These are phyloP conservation scores for Drosophila leontia DNA, from an alignment of 1,140 invertebrate genomes.

Conservation along the genomic window DNA sequence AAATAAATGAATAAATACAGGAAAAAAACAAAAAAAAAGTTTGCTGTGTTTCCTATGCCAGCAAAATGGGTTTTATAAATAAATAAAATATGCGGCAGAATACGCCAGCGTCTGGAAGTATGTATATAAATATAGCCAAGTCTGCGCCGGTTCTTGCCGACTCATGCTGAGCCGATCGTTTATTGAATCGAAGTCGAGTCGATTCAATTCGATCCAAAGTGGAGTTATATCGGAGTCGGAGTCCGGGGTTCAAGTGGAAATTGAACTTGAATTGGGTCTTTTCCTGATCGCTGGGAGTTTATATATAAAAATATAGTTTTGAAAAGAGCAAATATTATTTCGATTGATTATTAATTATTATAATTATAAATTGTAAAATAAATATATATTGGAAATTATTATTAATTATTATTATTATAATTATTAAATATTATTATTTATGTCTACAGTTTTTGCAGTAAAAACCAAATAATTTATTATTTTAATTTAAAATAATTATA, in stretches of 20 bases:
- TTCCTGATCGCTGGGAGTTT: neutral
- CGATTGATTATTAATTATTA: neutral
- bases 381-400: neutral
- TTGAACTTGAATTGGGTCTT: neutral
- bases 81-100: slow-evolving; percentile 54
- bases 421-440: too few species aligned
- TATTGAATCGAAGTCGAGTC: neutral
- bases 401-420: too few species aligned
- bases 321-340: too few species aligned
- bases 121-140: slow-evolving; percentile 41
- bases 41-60: slow-evolving; percentile 48
- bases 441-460: too few species aligned
- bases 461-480: too few species aligned
- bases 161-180: slow-evolving; percentile 51
- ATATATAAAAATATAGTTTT: too few species aligned
- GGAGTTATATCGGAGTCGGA: neutral
- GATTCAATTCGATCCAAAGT: neutral
- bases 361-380: neutral
- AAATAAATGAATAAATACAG: slow-evolving; percentile 25
- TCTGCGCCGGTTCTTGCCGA: slow-evolving; percentile 49
- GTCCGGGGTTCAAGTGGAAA: neutral
- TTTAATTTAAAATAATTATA: neutral
- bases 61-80: slow-evolving; percentile 50
- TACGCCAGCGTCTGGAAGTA: slow-evolving; percentile 11
- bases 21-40: slow-evolving; percentile 13